Evolutionary conservation across 1,140 invertebrate species (phyloP).

Genomic region (Popillia japonica): DNA sequence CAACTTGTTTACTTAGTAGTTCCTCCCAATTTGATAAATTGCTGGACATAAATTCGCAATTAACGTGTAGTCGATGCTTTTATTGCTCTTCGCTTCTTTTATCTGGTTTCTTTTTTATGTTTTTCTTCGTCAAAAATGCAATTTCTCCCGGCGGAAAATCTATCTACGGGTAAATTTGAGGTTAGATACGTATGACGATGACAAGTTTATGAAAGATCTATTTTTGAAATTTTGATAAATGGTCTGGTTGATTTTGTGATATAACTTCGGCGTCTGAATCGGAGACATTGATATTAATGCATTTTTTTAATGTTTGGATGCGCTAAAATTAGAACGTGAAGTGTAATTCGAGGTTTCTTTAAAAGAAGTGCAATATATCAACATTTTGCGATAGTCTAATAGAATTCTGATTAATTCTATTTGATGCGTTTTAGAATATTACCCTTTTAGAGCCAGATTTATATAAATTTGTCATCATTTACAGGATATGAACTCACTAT

Average conservation of each 20-base stretch:
- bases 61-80: conserved; percentile 13
- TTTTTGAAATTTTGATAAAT: conserved; percentile 6
- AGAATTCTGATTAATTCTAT: no score
- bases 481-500: no score
- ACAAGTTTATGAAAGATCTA: not conserved
- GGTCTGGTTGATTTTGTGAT: not conserved
- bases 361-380: no score
- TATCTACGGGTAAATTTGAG: not conserved
- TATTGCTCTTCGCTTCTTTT: not conserved
- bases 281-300: no score
- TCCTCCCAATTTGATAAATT: conserved; percentile 7
- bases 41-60: conserved; percentile 6
- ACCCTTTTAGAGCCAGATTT: no score
- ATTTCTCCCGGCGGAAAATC: not conserved
- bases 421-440: no score
- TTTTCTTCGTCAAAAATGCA: conserved; percentile 14
- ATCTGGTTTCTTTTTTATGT: not conserved
- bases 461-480: no score
- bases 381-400: no score
- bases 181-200: not conserved
- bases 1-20: conserved; percentile 14
- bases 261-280: not conserved
- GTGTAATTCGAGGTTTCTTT: no score
- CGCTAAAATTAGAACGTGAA: no score
- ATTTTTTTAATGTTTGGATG: no score